Evolutionary conservation across 2,888 invertebrate genomes (phyloP), one percentile per base, ranked within the genome.

Genomic region (Blastobasis adustella): DNA sequence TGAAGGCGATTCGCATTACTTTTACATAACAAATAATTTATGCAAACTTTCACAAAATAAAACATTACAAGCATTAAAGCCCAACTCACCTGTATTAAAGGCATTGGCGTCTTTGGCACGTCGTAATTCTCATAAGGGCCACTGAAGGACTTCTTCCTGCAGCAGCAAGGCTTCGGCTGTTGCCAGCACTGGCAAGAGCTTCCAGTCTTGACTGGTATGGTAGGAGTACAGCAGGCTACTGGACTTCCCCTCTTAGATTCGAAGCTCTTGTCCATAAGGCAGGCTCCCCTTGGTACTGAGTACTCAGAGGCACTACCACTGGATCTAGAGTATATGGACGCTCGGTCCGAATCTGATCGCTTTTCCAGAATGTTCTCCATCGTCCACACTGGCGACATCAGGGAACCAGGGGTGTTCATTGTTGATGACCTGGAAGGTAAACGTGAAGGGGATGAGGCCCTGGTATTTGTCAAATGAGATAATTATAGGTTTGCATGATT

Each of bases 111-210:
- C 82, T 92, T 93, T 62, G 95, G 95, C 64, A 95, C 89, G 74
- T 95, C 95, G 69, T 95, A 96, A 74, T 95, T 95, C 67, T 94
- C 93, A 68, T 93, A 94, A 1, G 93, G 91, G 45, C 91, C 91
- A 47, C 84, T 82, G 63, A 81, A 85, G 45, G 71, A 50, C 62
- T 86, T 87, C 67, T 84, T 85, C 58, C 81, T 69, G 57, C 82
- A 82, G 58, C 79, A 74, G 71, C 82, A 80, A 38, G 82, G 79
- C 50, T 78, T 80, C 59, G 70, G 63, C 52, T 79, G 76, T 59
- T 85, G 82, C 85, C 87, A 83, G 61, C 87, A 88, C 51, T 82
- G 80, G 66, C 86, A 85, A 45, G 64, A 63, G 54, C 56, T 62
- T 1, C 82, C 84, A 10, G 87, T 86, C 63, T 83, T 89, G 9